A percentile compares a stretch with the other conserved stretches of the same genome.
These are phyloP conservation scores for Chrysochloris asiatica DNA, from an alignment of 2,113 vertebrate species.

Conservation along the genomic window DNA sequence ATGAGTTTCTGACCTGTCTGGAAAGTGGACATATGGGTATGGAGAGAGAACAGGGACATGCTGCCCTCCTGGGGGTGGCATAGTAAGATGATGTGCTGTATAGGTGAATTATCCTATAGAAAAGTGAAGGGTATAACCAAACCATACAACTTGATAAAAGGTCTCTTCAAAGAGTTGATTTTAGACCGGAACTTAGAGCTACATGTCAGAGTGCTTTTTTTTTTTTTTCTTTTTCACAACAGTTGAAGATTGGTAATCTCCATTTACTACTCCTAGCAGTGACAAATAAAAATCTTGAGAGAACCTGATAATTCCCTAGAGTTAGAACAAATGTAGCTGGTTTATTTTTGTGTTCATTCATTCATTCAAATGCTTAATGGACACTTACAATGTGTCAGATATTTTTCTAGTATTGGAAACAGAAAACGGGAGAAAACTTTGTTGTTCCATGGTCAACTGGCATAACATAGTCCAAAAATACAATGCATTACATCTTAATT, in stretches of 20 bases:
- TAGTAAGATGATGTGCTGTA: rapidly evolving
- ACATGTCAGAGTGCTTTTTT: too few species aligned
- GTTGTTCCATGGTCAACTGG: too few species aligned
- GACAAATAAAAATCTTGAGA: background rate
- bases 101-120: rapidly evolving
- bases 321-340: background rate
- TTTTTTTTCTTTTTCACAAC: background rate
- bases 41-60: background rate
- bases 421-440: background rate
- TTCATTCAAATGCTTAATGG: background rate
- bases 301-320: background rate
- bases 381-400: background rate
- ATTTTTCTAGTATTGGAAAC: background rate
- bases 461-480: too few species aligned
- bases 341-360: background rate
- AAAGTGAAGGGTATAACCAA: background rate
- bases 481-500: too few species aligned
- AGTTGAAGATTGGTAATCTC: background rate
- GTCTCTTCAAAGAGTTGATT: background rate
- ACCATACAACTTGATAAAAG: background rate
- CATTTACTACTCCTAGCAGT: background rate
- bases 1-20: background rate
- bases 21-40: background rate
- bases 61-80: rapidly evolving
- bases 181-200: background rate